Conservation (phyloP, 2,888 invertebrate genomes). For the Penaeus monodon region DNA sequence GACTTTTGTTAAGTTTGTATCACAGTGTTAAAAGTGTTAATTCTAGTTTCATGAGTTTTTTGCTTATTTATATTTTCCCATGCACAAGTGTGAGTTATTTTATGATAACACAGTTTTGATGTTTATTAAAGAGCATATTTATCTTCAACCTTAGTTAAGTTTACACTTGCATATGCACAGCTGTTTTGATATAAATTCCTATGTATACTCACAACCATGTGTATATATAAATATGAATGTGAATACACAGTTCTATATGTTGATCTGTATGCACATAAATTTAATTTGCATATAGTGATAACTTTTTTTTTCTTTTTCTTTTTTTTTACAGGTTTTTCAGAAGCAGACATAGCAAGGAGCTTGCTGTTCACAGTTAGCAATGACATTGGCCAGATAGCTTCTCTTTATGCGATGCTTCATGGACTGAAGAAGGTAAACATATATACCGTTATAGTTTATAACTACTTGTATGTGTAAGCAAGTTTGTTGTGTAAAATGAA, state of each 20-base stretch:
- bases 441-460: neutral
- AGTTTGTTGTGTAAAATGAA: conserved; percentile 2
- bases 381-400: conserved; percentile 81
- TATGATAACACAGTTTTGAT: neutral
- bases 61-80: neutral
- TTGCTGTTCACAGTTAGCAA: conserved; percentile 78
- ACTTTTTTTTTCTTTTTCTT: no score
- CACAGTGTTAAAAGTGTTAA: no score
- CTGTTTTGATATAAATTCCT: neutral
- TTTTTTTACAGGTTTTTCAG: conserved; percentile 68
- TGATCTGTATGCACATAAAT: conserved; percentile 57
- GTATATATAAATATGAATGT: neutral
- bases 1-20: no score
- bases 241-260: neutral
- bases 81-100: no score
- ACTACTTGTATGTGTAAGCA: neutral
- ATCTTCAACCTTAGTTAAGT: neutral
- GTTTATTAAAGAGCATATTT: neutral
- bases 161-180: no score
- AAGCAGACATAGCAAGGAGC: conserved; percentile 77
- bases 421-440: conserved; percentile 72
- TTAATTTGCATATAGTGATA: neutral
- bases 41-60: no score
- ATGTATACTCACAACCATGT: neutral
- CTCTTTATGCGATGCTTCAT: conserved; percentile 78